Evolutionary conservation across 1,140 invertebrate genomes (phyloP).

Genomic region (Drosophila serrata): DNA sequence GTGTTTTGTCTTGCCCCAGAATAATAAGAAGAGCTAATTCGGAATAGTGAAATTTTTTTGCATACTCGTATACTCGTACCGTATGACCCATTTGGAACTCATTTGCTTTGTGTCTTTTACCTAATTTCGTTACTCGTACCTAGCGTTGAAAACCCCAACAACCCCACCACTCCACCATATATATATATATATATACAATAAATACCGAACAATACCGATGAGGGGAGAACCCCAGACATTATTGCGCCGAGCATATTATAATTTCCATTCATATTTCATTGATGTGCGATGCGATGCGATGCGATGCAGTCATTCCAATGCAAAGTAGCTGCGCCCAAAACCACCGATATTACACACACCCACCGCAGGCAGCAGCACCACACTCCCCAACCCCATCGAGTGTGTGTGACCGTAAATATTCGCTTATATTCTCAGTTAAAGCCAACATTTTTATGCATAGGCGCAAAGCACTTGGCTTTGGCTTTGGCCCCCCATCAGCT

Average conservation of each 20-base stretch:
- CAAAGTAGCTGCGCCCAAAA: conserved; percentile 60
- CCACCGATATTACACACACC: conserved; percentile 36
- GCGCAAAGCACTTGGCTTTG: conserved; percentile 56
- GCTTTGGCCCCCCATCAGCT: conserved; percentile 33
- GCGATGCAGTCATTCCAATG: conserved; percentile 67
- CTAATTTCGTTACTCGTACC: conserved; percentile 40
- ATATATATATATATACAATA: conserved; percentile 11
- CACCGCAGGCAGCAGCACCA: conserved; percentile 24
- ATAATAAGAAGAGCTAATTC: conserved; percentile 73
- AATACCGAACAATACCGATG: conserved; percentile 20
- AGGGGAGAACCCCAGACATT: conserved; percentile 20
- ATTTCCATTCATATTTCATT: conserved; percentile 61
- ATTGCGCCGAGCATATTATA: conserved; percentile 35
- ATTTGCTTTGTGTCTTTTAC: conserved; percentile 81
- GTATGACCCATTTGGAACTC: conserved; percentile 65
- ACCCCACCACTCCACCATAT: conserved; percentile 15
- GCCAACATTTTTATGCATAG: conserved; percentile 70
- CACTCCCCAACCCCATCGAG: conserved; percentile 3
- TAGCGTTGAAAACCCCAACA: conserved; percentile 62
- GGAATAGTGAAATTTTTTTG: conserved; percentile 69
- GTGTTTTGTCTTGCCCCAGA: conserved; percentile 63
- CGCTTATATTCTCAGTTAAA: conserved; percentile 55
- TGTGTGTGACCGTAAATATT: conserved; percentile 57
- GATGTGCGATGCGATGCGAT: conserved; percentile 26
- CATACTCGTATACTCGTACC: conserved; percentile 45